Conservation (phyloP, 2,797 vertebrate species). For the Trichosurus vulpecula region DNA sequence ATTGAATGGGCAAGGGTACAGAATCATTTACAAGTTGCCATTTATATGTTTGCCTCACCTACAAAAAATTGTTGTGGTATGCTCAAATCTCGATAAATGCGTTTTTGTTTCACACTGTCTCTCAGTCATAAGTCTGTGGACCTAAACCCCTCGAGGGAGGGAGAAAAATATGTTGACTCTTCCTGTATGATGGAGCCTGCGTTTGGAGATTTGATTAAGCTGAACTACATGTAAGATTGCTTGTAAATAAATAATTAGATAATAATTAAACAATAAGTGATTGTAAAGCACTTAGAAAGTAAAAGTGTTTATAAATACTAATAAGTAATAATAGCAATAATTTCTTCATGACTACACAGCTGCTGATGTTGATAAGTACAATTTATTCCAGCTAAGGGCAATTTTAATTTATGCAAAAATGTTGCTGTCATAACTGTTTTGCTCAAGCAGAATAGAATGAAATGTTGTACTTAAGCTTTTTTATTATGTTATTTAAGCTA, state of each 20-base stretch:
- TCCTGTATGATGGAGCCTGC: slow-evolving; percentile 65
- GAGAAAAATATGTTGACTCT: slow-evolving; percentile 68
- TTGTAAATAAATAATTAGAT: slow-evolving; percentile 81
- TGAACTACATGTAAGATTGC: slow-evolving; percentile 77
- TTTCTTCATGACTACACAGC: slow-evolving; percentile 77
- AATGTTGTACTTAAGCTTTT: slow-evolving; percentile 52
- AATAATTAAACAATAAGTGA: slow-evolving; percentile 82
- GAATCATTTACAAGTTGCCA: slow-evolving; percentile 56
- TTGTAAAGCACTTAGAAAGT: slow-evolving; percentile 80
- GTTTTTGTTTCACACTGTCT: slow-evolving; percentile 31
- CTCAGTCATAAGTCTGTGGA: slow-evolving; percentile 52
- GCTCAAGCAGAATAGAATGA: slow-evolving; percentile 54
- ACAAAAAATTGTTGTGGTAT: slow-evolving; percentile 55
- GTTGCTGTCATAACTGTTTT: slow-evolving; percentile 62
- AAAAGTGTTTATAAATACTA: slow-evolving; percentile 81
- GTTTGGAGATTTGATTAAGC: slow-evolving; percentile 77
- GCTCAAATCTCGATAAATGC: slow-evolving; percentile 49
- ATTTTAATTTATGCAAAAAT: slow-evolving; percentile 71
- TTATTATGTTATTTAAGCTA: slow-evolving; percentile 57
- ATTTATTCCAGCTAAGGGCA: slow-evolving; percentile 74
- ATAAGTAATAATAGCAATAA: slow-evolving; percentile 75
- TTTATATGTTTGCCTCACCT: slow-evolving; percentile 38
- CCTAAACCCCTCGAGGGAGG: slow-evolving; percentile 49
- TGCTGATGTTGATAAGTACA: slow-evolving; percentile 76
- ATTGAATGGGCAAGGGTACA: slow-evolving; percentile 48